Evolutionary conservation across 2,888 invertebrate species (phyloP).

Genomic region (Crematogaster levior): DNA sequence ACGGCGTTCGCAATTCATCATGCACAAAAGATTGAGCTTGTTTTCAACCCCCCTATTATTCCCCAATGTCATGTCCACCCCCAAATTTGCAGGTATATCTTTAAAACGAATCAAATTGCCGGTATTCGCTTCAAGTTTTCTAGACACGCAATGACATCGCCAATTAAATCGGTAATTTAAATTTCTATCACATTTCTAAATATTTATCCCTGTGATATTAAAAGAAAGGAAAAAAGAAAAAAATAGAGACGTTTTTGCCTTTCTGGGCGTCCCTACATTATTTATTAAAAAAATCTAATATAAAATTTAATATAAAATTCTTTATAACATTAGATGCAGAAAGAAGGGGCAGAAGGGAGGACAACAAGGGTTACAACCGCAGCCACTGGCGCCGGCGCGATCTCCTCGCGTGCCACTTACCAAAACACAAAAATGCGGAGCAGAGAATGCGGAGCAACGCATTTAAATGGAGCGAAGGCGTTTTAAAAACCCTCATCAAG

Average conservation of each 20-base stretch:
- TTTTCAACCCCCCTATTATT: background rate
- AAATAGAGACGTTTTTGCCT: background rate
- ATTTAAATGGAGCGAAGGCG: background rate
- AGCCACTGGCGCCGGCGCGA: background rate
- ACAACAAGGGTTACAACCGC: no score
- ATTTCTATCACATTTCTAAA: background rate
- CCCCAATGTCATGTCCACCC: background rate
- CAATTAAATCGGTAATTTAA: background rate
- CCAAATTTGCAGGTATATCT: background rate
- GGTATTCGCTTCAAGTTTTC: background rate
- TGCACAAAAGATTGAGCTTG: constrained; percentile 4
- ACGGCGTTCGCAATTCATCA: background rate
- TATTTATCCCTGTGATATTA: background rate
- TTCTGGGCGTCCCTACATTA: background rate
- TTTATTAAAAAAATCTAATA: background rate
- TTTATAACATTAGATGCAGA: no score
- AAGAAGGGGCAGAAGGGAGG: no score
- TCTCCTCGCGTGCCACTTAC: constrained; percentile 1
- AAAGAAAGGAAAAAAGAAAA: background rate
- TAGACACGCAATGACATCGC: background rate
- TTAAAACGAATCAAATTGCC: background rate
- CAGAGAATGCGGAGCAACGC: background rate
- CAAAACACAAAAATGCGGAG: background rate
- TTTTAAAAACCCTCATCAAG: background rate
- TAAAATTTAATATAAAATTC: no score